Evolutionary conservation across 2,113 vertebrate species (phyloP), one percentile per base, ranked within the genome.

Genomic region (Chloropsis cyanopogon): DNA sequence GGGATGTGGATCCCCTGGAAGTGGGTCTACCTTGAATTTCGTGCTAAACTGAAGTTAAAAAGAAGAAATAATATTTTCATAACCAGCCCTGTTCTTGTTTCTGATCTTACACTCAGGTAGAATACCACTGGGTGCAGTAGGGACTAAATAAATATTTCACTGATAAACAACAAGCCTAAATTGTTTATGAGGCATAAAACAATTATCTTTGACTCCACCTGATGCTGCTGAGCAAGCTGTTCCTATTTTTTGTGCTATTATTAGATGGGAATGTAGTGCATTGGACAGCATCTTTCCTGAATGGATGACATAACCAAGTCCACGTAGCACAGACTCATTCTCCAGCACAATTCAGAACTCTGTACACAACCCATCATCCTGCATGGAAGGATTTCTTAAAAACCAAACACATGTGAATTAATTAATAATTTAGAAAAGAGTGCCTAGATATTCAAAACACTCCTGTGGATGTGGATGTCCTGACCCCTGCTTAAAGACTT

Each of bases 161-260:
- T 82, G 44, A 46, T 75, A 88, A 92, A 72, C 79, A 94, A 46
- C 75, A 88, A 81, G 66, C 17, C 41, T 46, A 16, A 94, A 83
- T 41, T 82, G 57, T 87, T 97, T 79, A 82, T 81, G 81, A 65
- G 94, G 82, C 88, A 76, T 82, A 71, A 95, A 94, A 88, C 50
- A 80, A 91, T 90, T 87, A 85, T 72, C 39, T 78, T 89, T 90
- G 57, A 70, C 73, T 96, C 73, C 82, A 93, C 68, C 80, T 96
- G 92, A 87, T 88, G 82, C 88, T 89, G 52, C 85, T 82, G 46
- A 88, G 92, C 82, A 95, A 92, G 91, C 78, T 94, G 90, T 64
- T 92, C 75, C 61, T 84, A 92, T 91, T 83, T n/a, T 69, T 26
- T 25, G 10, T 47, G 35, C 63, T 82, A 57, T 83, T 91, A 76